phyloP scores from a whole-genome alignment of 2,888 invertebrate species.

The Cephus sareptanus region DNA sequence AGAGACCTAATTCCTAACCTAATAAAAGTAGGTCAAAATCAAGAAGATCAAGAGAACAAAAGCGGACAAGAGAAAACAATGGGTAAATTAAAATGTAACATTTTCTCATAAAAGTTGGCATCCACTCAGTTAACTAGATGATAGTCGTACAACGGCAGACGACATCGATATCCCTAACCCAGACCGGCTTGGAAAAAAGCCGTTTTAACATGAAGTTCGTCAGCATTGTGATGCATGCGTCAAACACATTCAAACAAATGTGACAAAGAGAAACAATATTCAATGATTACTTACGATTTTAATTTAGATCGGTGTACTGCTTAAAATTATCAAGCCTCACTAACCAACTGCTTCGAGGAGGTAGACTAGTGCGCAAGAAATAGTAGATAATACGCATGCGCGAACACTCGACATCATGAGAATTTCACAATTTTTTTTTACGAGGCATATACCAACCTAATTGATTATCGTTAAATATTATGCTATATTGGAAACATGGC shows the following conservation, averaged over 20 bases:
- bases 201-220: slow-evolving; percentile 7
- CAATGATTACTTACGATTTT: slow-evolving; percentile 44
- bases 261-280: neutral
- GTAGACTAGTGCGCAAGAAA: slow-evolving; percentile 3
- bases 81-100: slow-evolving; percentile 23
- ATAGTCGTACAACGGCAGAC: slow-evolving; percentile 41
- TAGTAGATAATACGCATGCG: slow-evolving; percentile 35
- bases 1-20: slow-evolving; percentile 11
- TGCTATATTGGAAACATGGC: neutral
- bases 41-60: neutral
- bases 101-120: slow-evolving; percentile 1
- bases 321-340: slow-evolving; percentile 43
- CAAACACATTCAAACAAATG: neutral
- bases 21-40: slow-evolving; percentile 8
- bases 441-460: neutral
- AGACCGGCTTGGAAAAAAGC: slow-evolving; percentile 42
- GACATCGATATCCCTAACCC: slow-evolving; percentile 41
- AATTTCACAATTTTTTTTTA: neutral
- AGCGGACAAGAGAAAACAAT: slow-evolving; percentile 10
- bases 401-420: slow-evolving; percentile 11
- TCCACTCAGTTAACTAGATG: neutral
- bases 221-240: neutral
- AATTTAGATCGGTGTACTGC: slow-evolving; percentile 37
- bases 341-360: slow-evolving; percentile 35
- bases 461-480: neutral